phyloP scores from a whole-genome alignment of 2,888 invertebrate genomes.

The Coelogynopora nodosa region DNA sequence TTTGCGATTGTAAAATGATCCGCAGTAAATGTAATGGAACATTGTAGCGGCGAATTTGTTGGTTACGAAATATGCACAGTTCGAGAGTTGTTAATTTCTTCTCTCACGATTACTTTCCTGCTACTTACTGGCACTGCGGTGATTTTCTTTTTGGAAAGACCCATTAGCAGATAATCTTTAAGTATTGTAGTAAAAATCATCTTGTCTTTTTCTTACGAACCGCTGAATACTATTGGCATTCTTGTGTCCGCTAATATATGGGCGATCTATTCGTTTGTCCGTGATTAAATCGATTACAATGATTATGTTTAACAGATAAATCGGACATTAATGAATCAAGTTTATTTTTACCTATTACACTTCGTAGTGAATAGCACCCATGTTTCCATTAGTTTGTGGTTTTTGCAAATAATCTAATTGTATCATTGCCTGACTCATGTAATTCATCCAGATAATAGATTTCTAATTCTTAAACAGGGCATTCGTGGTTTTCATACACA shows the following conservation, averaged over 20 bases:
- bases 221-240: conserved; percentile 8
- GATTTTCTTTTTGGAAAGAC: background rate
- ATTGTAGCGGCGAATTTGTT: background rate
- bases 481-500: background rate
- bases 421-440: background rate
- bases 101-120: background rate
- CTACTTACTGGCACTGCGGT: background rate
- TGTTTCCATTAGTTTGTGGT: background rate
- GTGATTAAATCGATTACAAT: no score
- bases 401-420: background rate
- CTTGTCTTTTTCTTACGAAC: background rate
- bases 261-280: background rate
- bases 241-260: background rate
- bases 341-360: background rate
- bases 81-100: background rate
- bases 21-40: background rate
- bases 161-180: background rate
- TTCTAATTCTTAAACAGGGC: background rate
- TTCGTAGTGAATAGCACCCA: background rate
- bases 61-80: background rate
- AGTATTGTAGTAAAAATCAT: background rate
- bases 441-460: background rate
- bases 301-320: no score
- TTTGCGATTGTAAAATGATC: background rate
- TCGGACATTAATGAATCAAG: no score